Conservation (phyloP, 2,113 vertebrate species). For the Trachemys scripta region DNA sequence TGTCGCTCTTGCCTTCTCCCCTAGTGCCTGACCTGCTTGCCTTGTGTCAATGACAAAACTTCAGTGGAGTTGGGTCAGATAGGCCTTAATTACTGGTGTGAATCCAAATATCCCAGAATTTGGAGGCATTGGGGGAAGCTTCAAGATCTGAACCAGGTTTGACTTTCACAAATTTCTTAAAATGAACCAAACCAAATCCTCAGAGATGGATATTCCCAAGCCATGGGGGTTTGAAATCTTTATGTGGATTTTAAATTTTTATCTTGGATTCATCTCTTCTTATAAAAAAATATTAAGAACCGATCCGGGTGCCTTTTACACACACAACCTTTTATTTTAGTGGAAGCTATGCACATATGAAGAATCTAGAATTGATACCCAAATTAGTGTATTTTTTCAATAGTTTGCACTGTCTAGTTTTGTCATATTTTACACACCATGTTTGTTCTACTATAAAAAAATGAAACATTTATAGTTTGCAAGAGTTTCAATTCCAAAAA, state of each 20-base stretch:
- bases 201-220: not conserved
- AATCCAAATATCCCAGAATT: slow-evolving; percentile 1
- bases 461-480: not conserved
- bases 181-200: slow-evolving; percentile 34
- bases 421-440: not conserved
- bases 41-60: slow-evolving; percentile 4
- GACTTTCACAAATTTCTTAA: slow-evolving; percentile 5
- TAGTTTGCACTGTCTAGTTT: not conserved
- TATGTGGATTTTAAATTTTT: not conserved
- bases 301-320: not conserved
- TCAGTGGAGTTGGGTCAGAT: not conserved
- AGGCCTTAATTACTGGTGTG: slow-evolving; percentile 2
- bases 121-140: not conserved
- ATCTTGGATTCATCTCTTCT: not conserved
- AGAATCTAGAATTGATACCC: not conserved
- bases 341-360: not conserved
- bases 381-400: not conserved
- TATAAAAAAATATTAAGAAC: not conserved
- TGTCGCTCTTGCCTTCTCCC: not conserved
- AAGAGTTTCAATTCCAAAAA: not conserved
- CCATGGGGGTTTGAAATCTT: not conserved
- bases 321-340: not conserved
- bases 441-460: not conserved
- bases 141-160: slow-evolving; percentile 4
- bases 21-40: slow-evolving; percentile 44